Evolutionary conservation across 2,888 invertebrate species (phyloP).

Genomic region (Acanthosepion lycidas): DNA sequence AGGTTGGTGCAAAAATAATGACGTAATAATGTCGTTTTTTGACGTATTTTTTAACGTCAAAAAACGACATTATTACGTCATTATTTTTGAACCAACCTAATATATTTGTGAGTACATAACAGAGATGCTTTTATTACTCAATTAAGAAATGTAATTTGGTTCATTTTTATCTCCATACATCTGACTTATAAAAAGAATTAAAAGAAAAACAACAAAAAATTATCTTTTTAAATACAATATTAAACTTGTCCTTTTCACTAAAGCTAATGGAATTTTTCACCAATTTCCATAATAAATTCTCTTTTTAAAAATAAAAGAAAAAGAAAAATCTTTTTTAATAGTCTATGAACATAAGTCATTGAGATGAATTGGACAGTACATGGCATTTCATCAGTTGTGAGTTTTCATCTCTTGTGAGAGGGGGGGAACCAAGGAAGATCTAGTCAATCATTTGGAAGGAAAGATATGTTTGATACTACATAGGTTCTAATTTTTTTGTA

Average conservation of each 20-base stretch:
- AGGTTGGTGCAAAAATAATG: too few species aligned
- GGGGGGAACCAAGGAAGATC: not conserved
- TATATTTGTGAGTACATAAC: not conserved
- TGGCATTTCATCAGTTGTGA: not conserved
- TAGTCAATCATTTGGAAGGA: not conserved
- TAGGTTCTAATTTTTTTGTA: not conserved
- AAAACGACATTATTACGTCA: too few species aligned
- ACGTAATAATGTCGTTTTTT: too few species aligned
- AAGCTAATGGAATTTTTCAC: not conserved
- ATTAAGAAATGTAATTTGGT: not conserved
- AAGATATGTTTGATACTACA: constrained; percentile 14
- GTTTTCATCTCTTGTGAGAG: not conserved
- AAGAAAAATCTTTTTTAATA: not conserved
- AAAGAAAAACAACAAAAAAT: not conserved
- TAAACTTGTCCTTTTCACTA: not conserved
- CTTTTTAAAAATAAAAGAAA: not conserved
- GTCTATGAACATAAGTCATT: not conserved
- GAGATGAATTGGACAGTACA: not conserved
- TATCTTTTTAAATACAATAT: not conserved
- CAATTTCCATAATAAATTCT: not conserved
- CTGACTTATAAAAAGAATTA: not conserved
- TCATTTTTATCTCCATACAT: not conserved
- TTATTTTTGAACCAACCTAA: too few species aligned
- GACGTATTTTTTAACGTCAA: too few species aligned
- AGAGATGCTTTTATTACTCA: not conserved